Conservation (phyloP, 2,888 invertebrate species). For the Zhuqinia jingwanae region DNA sequence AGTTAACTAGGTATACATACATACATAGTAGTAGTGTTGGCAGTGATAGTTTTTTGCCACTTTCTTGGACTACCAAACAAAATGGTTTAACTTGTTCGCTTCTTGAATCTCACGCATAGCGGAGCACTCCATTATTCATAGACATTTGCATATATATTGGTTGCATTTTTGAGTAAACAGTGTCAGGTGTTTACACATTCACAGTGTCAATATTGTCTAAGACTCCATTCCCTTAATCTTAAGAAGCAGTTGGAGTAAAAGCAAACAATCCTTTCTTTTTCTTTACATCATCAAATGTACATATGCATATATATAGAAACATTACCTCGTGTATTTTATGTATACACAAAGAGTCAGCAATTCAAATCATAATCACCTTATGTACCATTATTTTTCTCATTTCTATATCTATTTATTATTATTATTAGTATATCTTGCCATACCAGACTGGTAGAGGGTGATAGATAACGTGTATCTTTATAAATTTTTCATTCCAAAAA, state of each 20-base stretch:
- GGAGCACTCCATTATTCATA: conserved; percentile 80
- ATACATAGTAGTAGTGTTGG: no score
- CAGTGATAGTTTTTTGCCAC: conserved; percentile 42
- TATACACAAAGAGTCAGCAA: conserved; percentile 8
- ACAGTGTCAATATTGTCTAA: conserved; percentile 80
- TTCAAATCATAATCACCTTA: conserved; percentile 77
- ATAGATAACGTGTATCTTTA: conserved; percentile 5
- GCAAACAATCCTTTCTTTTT: conserved; percentile 79
- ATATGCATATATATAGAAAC: not conserved
- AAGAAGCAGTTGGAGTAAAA: conserved; percentile 79
- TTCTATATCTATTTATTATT: not conserved
- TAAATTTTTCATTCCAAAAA: no score
- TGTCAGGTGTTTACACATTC: conserved; percentile 80
- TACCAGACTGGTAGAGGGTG: no score
- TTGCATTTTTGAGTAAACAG: conserved; percentile 80
- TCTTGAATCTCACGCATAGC: conserved; percentile 77
- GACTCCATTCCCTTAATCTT: conserved; percentile 80
- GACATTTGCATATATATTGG: conserved; percentile 80
- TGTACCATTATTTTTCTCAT: conserved; percentile 18
- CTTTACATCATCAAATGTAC: conserved; percentile 57
- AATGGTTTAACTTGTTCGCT: conserved; percentile 76
- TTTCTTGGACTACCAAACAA: conserved; percentile 60
- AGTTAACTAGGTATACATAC: no score
- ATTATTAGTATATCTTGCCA: conserved; percentile 73
- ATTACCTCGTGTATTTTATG: not conserved